Conservation (phyloP, 35 echinoderm and acorn worm genomes). For the Hemicentrotus pulcherrimus region DNA sequence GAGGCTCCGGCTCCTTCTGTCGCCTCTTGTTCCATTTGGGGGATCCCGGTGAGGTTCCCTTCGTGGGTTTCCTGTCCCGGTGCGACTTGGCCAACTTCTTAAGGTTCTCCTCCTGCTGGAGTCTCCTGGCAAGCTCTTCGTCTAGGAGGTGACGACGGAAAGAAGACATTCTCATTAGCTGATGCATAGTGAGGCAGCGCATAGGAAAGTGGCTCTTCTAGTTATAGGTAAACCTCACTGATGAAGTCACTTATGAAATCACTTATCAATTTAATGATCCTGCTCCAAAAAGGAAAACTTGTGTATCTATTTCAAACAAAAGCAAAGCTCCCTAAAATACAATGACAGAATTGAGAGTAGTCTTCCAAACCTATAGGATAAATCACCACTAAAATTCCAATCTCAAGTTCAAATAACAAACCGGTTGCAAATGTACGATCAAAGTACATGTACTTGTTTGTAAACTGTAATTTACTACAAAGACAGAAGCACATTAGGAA, state of each 20-base stretch:
- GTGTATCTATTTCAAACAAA: neutral
- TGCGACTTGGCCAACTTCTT: constrained; percentile 52
- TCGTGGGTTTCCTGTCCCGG: constrained; percentile 27
- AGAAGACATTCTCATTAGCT: constrained; percentile 21
- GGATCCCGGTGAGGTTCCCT: neutral
- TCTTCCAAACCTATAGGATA: neutral
- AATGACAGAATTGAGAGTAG: neutral
- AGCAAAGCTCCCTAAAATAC: neutral
- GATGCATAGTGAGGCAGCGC: neutral
- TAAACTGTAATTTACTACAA: neutral
- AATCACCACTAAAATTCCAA: neutral
- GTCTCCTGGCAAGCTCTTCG: constrained; percentile 72
- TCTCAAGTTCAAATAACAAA: neutral
- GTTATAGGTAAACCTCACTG: neutral
- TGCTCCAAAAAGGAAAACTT: neutral
- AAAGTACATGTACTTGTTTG: neutral
- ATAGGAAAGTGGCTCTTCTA: neutral
- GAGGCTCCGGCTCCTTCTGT: neutral
- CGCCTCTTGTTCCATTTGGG: constrained; percentile 18
- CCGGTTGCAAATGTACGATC: neutral
- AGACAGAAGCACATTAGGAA: neutral
- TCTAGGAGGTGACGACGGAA: constrained; percentile 43
- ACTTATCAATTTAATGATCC: neutral
- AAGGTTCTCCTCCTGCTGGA: constrained; percentile 77
- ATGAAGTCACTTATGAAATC: neutral